A percentile compares a stretch with the other conserved stretches of the same genome.
Conservation (phyloP, 2,888 invertebrate species). For the Meandrusa payeni region DNA sequence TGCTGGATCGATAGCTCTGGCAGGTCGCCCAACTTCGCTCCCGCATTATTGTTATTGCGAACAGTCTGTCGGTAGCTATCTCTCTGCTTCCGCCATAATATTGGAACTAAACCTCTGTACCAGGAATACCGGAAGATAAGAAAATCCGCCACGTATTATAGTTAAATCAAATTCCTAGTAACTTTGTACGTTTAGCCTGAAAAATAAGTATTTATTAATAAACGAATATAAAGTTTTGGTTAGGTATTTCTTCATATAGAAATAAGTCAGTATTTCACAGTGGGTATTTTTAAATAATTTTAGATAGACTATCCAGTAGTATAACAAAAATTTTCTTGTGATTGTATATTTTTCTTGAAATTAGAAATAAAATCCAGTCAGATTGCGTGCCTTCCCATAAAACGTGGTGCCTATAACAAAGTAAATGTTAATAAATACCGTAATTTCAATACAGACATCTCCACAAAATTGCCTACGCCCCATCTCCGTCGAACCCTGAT, state of each 20-base stretch:
- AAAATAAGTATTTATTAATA: too few species aligned
- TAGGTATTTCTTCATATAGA: too few species aligned
- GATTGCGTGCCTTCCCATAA: conserved; percentile 12
- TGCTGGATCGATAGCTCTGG: conserved; percentile 73
- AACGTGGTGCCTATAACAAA: conserved; percentile 8
- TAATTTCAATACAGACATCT: conserved; percentile 19
- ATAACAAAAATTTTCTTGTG: neutral
- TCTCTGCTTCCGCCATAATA: conserved; percentile 62
- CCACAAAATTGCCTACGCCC: conserved; percentile 6
- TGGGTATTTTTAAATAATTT: too few species aligned
- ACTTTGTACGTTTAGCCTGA: conserved; percentile 1
- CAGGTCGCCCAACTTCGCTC: conserved; percentile 76
- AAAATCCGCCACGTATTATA: conserved; percentile 42
- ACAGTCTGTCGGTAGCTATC: conserved; percentile 56
- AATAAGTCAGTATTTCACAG: too few species aligned
- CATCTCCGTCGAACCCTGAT: conserved; percentile 7
- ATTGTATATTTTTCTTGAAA: neutral
- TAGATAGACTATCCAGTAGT: too few species aligned
- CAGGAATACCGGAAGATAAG: conserved; percentile 61
- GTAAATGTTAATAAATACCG: conserved; percentile 10
- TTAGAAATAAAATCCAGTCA: neutral
- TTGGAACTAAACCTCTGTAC: conserved; percentile 60
- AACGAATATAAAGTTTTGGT: too few species aligned
- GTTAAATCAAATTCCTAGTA: conserved; percentile 25
- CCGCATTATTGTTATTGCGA: conserved; percentile 79